These are phyloP conservation scores for Thalassarche chlororhynchos DNA, from an alignment of 2,113 vertebrate genomes.

Conservation along the genomic window DNA sequence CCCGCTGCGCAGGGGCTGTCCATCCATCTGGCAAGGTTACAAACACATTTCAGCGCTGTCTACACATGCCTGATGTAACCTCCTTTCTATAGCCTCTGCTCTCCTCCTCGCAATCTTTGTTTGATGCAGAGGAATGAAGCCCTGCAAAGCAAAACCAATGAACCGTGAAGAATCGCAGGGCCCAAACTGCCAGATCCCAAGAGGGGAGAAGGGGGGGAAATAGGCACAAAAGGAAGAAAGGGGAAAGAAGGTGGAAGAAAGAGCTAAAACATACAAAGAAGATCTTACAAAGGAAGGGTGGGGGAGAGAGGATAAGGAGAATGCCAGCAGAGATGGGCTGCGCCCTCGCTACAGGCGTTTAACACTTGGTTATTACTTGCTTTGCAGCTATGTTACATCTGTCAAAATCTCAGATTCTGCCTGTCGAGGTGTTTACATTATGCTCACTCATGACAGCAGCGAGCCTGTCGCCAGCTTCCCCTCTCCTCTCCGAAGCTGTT, in stretches of 20 bases:
- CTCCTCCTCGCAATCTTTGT: not conserved
- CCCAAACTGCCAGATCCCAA: not conserved
- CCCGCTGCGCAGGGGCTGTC: conserved; percentile 7
- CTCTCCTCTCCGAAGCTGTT: not conserved
- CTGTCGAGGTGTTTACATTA: conserved; percentile 29
- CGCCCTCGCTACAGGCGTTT: not conserved
- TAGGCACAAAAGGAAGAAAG: not conserved
- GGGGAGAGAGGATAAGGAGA: not conserved
- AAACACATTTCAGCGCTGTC: conserved; percentile 9
- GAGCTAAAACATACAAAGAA: conserved; percentile 13
- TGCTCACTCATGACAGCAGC: conserved; percentile 24
- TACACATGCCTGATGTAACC: conserved; percentile 29
- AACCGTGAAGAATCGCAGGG: not conserved
- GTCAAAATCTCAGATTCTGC: conserved; percentile 42
- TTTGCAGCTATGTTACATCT: conserved; percentile 52
- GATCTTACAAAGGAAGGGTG: not conserved
- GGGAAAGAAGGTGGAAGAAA: not conserved
- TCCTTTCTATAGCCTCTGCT: not conserved
- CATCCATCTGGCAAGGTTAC: conserved; percentile 62
- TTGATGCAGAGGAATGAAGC: conserved; percentile 9
- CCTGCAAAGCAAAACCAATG: conserved; percentile 23
- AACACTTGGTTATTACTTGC: conserved; percentile 32
- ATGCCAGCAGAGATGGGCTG: conserved; percentile 11
- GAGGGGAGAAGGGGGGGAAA: not conserved
- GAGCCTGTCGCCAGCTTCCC: not conserved